Percentiles rank a stretch among this genome's conserved stretches.
Evolutionary conservation across 2,113 vertebrate species (phyloP).

Genomic region (Chaetodon auriga): DNA sequence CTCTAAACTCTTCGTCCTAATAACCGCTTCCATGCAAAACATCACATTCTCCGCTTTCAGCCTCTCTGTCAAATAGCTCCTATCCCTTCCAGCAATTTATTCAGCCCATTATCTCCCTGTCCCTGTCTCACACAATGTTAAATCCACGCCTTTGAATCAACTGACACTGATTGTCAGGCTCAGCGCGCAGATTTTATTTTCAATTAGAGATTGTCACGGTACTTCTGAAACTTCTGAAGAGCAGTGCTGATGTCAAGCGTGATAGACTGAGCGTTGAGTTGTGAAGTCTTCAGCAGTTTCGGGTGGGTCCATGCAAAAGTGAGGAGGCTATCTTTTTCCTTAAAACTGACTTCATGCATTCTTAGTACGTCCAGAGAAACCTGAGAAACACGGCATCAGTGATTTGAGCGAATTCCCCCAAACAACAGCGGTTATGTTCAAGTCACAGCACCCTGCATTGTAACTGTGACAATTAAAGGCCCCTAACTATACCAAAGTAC

Average conservation of each 20-base stretch:
- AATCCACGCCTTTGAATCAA: slow-evolving; percentile 38
- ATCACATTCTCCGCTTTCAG: slow-evolving; percentile 1
- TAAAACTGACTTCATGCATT: not conserved
- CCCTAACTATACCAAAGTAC: too few relatives aligned
- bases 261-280: not conserved
- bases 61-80: slow-evolving; percentile 37
- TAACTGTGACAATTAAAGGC: not conserved
- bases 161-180: slow-evolving; percentile 9
- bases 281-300: not conserved
- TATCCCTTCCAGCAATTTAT: slow-evolving; percentile 26
- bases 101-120: slow-evolving; percentile 49
- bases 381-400: not conserved
- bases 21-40: slow-evolving; percentile 11
- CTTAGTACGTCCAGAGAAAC: not conserved
- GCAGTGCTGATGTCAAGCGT: slow-evolving; percentile 1
- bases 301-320: not conserved
- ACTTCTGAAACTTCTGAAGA: slow-evolving; percentile 12
- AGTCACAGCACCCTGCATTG: not conserved
- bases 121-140: slow-evolving; percentile 24
- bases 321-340: too few relatives aligned
- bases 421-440: too few relatives aligned
- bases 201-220: slow-evolving; percentile 21
- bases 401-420: not conserved
- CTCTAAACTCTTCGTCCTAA: slow-evolving; percentile 33
- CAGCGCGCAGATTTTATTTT: slow-evolving; percentile 40